phyloP scores from a whole-genome alignment of 2,797 vertebrate genomes.

The Rousettus madagascariensis region DNA sequence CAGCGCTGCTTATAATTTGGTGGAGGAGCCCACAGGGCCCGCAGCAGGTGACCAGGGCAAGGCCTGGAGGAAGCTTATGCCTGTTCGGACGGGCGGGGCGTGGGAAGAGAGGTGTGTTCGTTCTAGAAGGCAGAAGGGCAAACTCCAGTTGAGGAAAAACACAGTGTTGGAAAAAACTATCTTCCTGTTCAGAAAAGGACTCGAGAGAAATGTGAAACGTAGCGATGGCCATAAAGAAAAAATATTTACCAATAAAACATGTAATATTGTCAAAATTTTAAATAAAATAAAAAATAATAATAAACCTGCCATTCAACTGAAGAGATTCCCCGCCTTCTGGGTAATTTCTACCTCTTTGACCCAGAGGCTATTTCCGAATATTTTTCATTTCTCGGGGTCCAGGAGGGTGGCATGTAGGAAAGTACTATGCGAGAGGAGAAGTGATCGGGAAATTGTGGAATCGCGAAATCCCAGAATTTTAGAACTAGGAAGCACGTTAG shows the following conservation, averaged over 20 bases:
- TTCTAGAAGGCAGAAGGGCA: not conserved
- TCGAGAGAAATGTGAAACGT: not conserved
- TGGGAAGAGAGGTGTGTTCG: not conserved
- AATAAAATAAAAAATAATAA: not conserved
- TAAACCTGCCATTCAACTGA: not conserved
- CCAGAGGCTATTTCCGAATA: not conserved
- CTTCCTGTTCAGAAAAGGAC: constrained; percentile 40
- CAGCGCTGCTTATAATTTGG: constrained; percentile 59
- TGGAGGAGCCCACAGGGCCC: not conserved
- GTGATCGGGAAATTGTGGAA: not conserved
- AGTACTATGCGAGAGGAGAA: not conserved
- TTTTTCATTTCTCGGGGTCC: not conserved
- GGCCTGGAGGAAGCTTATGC: not conserved
- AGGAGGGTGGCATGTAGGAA: not conserved
- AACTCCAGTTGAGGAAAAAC: constrained; percentile 10
- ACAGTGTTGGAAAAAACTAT: not conserved
- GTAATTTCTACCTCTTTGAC: not conserved
- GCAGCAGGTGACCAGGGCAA: constrained; percentile 53
- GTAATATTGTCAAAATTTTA: not conserved
- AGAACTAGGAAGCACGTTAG: not conserved
- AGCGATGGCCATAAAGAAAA: not conserved
- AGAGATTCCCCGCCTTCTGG: not conserved
- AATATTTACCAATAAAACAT: not conserved
- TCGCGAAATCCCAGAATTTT: not conserved
- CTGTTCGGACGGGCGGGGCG: not conserved